Evolutionary conservation across 30 jellyfish, hydroid and myxozoan genomes (phyloP).

Genomic region (Sanderia malayensis): DNA sequence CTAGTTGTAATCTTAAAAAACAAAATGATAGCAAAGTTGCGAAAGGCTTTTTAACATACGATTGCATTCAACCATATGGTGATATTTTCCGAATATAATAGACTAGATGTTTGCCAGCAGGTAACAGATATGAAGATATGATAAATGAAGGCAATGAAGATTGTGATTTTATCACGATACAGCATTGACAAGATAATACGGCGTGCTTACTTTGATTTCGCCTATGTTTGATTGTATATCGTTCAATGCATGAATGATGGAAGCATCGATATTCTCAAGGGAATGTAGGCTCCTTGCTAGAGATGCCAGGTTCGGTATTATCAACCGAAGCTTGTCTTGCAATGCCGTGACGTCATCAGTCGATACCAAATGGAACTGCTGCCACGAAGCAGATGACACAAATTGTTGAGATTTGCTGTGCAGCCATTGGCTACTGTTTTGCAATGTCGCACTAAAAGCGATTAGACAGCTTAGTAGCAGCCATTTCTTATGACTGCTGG

Average conservation of each 20-base stretch:
- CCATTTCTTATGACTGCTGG: not conserved
- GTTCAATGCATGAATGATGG: constrained; percentile 3
- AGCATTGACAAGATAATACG: no score
- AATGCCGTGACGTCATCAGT: constrained; percentile 35
- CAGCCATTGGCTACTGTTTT: constrained; percentile 50
- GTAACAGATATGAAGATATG: no score
- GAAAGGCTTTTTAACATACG: no score
- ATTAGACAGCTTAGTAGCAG: constrained; percentile 11
- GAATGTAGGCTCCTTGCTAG: constrained; percentile 20
- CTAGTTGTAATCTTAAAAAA: no score
- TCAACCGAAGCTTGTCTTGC: constrained; percentile 32
- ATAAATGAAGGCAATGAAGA: no score
- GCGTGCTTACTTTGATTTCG: constrained; percentile 41
- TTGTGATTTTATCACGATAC: no score
- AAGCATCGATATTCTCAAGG: constrained; percentile 18
- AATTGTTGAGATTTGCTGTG: constrained; percentile 56
- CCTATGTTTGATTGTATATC: constrained; percentile 13
- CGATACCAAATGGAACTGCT: constrained; percentile 33
- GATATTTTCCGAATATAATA: no score
- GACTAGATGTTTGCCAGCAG: no score
- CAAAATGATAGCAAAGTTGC: no score
- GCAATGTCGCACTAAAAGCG: constrained; percentile 13
- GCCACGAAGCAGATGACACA: constrained; percentile 75
- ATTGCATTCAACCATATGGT: no score
- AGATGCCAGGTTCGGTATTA: constrained; percentile 24